Conservation (phyloP, 1,140 invertebrate genomes). For the Dendroctonus valens region DNA sequence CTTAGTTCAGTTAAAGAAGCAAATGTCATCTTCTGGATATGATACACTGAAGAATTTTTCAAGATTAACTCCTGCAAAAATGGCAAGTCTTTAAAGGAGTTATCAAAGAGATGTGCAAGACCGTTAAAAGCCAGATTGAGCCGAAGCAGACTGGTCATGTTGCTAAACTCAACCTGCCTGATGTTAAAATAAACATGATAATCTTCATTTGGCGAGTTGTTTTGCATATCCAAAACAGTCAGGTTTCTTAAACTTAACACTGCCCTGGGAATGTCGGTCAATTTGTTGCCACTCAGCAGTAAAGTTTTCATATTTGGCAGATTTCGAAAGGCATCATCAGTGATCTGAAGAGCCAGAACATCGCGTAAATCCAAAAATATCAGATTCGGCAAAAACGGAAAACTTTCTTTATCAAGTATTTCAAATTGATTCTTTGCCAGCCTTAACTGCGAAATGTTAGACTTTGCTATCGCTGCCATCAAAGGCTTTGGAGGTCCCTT, state of each 20-base stretch:
- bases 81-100: slow-evolving; percentile 52
- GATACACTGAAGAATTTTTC: slow-evolving; percentile 54
- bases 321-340: slow-evolving; percentile 44
- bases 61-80: slow-evolving; percentile 53
- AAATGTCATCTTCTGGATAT: slow-evolving; percentile 52
- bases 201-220: slow-evolving; percentile 50
- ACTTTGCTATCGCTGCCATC: slow-evolving; percentile 53
- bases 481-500: slow-evolving; percentile 51
- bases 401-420: slow-evolving; percentile 50
- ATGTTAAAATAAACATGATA: slow-evolving; percentile 53
- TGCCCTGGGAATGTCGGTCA: slow-evolving; percentile 52
- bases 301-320: slow-evolving; percentile 54
- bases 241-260: slow-evolving; percentile 51
- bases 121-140: slow-evolving; percentile 53
- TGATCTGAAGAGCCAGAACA: slow-evolving; percentile 47
- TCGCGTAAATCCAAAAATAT: slow-evolving; percentile 53
- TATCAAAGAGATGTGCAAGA: slow-evolving; percentile 52
- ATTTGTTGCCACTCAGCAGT: slow-evolving; percentile 53
- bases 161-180: slow-evolving; percentile 43
- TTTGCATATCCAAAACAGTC: slow-evolving; percentile 53
- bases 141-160: slow-evolving; percentile 39
- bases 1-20: slow-evolving; percentile 49
- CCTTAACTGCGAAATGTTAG: slow-evolving; percentile 53
- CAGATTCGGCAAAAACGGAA: slow-evolving; percentile 55
- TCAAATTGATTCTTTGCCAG: slow-evolving; percentile 58